Conservation (phyloP, 2,797 vertebrate species). For the Lacerta viridis region DNA sequence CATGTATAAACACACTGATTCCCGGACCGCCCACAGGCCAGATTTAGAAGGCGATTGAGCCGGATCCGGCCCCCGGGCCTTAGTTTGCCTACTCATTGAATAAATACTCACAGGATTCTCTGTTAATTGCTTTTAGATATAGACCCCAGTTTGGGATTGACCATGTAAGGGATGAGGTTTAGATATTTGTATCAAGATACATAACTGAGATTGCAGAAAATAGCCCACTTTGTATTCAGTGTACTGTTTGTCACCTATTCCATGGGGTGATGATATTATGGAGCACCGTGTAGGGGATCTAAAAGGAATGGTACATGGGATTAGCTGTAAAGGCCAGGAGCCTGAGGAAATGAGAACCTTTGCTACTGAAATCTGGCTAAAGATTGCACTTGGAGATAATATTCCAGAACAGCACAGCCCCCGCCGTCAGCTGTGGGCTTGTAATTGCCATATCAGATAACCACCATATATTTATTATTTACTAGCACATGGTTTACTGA, state of each 20-base stretch:
- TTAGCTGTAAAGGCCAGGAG: neutral
- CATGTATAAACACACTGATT: too few relatives aligned
- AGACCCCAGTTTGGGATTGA: neutral
- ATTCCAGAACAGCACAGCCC: constrained; percentile 49
- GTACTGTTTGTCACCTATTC: neutral
- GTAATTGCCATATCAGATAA: constrained; percentile 61
- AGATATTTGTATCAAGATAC: neutral
- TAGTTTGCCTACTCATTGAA: too few relatives aligned
- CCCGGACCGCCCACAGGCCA: too few relatives aligned
- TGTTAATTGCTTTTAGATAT: neutral
- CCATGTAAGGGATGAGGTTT: neutral
- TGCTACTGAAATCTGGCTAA: neutral
- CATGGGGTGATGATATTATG: neutral
- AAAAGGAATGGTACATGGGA: neutral
- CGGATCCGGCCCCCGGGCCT: too few relatives aligned
- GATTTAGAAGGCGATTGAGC: too few relatives aligned
- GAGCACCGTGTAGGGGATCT: rapidly evolving
- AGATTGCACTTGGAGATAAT: constrained; percentile 40
- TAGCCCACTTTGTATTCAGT: neutral
- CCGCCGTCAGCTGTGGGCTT: constrained; percentile 39
- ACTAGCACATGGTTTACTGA: constrained; percentile 63
- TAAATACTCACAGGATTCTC: neutral
- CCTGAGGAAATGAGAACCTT: constrained; percentile 14
- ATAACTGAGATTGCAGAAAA: neutral
- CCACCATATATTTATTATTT: constrained; percentile 71